A percentile compares a stretch with the other conserved stretches of the same genome.
These are phyloP conservation scores for Drosophila prostipennis DNA, from an alignment of 2,888 invertebrate species.

Conservation along the genomic window DNA sequence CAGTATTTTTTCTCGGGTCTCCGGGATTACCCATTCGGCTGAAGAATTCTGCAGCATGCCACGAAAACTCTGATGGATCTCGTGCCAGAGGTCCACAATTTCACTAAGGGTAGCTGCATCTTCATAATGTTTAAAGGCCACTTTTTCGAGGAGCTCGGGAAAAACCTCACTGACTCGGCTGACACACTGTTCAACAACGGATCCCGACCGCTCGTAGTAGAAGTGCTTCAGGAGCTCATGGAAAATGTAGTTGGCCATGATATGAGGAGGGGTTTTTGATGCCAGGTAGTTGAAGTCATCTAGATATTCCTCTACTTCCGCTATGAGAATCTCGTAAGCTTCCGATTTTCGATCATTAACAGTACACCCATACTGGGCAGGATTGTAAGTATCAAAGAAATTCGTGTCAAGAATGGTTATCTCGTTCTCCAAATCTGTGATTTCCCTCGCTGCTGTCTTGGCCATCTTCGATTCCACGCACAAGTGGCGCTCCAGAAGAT, in stretches of 20 bases:
- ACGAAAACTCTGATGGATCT: conserved; percentile 68
- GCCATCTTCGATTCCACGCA: conserved; percentile 61
- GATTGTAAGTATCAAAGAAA: too few relatives aligned
- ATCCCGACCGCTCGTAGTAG: conserved; percentile 53
- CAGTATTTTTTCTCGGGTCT: conserved; percentile 60
- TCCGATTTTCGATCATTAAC: too few relatives aligned
- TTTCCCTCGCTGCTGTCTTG: conserved; percentile 59
- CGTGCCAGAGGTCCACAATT: conserved; percentile 72
- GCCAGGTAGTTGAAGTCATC: too few relatives aligned
- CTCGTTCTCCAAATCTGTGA: conserved; percentile 67
- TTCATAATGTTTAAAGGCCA: conserved; percentile 65
- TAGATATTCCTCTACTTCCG: too few relatives aligned
- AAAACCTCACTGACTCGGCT: conserved; percentile 63
- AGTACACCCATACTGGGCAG: too few relatives aligned
- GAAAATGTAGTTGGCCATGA: conserved; percentile 79
- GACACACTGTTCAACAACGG: conserved; percentile 62
- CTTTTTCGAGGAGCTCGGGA: conserved; percentile 74
- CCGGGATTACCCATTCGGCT: conserved; percentile 63
- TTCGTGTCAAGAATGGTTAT: conserved; percentile 43
- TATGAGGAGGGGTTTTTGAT: conserved; percentile 6
- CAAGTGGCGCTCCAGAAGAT: conserved; percentile 62
- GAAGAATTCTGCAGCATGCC: conserved; percentile 51
- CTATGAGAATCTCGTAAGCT: too few relatives aligned
- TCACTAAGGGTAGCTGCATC: conserved; percentile 63
- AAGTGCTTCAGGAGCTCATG: conserved; percentile 73